These are phyloP conservation scores for Alces alces DNA, from an alignment of 2,113 vertebrate species.

Conservation along the genomic window DNA sequence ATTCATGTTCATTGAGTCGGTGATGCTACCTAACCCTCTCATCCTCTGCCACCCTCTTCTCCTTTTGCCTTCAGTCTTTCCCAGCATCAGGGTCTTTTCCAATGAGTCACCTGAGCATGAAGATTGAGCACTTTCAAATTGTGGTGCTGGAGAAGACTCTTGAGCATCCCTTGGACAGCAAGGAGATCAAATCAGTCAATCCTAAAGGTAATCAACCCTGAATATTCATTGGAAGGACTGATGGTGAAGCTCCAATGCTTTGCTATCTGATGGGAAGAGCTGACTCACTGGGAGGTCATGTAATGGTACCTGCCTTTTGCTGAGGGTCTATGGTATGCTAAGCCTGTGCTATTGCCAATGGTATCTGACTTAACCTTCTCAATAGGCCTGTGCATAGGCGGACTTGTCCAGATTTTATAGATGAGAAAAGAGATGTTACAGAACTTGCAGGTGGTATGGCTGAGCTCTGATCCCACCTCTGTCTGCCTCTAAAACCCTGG, in stretches of 20 bases:
- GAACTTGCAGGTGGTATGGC: not conserved
- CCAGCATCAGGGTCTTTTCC: not conserved
- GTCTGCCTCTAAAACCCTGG: not conserved
- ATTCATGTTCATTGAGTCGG: not conserved
- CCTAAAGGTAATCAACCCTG: not conserved
- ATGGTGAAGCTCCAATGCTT: not conserved
- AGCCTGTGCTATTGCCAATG: not conserved
- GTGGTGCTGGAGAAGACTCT: not conserved
- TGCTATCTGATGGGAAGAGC: not conserved
- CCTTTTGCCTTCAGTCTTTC: not conserved
- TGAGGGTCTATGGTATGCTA: not conserved
- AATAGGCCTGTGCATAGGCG: fast-evolving
- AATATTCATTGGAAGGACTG: not conserved
- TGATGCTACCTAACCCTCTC: not conserved
- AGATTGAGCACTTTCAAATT: not conserved
- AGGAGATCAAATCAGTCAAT: not conserved
- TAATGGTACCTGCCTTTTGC: not conserved
- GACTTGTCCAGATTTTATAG: not conserved
- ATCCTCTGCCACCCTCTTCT: not conserved
- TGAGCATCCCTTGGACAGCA: not conserved
- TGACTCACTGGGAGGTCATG: not conserved
- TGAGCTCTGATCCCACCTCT: not conserved
- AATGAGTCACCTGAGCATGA: not conserved
- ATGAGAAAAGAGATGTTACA: not conserved
- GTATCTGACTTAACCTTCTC: not conserved